Percentiles rank a stretch among this genome's conserved stretches.
These are phyloP conservation scores for Perca fluviatilis DNA, from an alignment of 2,113 vertebrate species.

Conservation along the genomic window DNA sequence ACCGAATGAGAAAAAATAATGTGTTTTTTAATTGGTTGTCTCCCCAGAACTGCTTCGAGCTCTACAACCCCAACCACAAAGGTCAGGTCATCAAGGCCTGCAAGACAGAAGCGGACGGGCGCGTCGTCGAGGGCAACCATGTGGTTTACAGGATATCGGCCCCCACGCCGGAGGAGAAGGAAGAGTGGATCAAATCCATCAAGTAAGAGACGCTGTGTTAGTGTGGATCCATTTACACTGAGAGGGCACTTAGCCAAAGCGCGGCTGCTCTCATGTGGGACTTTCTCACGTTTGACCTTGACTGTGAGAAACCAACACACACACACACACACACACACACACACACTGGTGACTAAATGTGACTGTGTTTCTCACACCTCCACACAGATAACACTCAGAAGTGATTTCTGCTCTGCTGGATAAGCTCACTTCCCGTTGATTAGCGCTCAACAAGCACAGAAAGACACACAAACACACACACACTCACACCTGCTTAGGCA, in stretches of 20 bases:
- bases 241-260: constrained; percentile 69
- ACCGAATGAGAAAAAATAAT: no score
- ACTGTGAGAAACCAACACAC: constrained; percentile 51
- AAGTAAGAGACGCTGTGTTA: constrained; percentile 85
- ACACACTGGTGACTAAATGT: constrained; percentile 41
- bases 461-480: constrained; percentile 11
- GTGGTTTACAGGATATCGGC: constrained; percentile 98
- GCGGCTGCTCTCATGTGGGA: constrained; percentile 62
- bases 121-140: constrained; percentile 98
- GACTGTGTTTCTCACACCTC: constrained; percentile 74
- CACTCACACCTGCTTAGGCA: constrained; percentile 16
- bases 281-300: constrained; percentile 80
- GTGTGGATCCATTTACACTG: constrained; percentile 74
- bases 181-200: constrained; percentile 99
- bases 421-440: constrained; percentile 69
- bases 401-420: constrained; percentile 66
- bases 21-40: not conserved
- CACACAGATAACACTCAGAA: constrained; percentile 67
- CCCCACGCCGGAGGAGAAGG: constrained; percentile 96
- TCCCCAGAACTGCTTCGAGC: constrained; percentile 95
- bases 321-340: constrained; percentile 28
- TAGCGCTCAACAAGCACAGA: constrained; percentile 40
- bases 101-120: constrained; percentile 96
- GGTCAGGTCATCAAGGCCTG: constrained; percentile 98
- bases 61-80: constrained; percentile 97